Evolutionary conservation across 2,113 vertebrate species (phyloP).

Genomic region (Australoheros scitulus): DNA sequence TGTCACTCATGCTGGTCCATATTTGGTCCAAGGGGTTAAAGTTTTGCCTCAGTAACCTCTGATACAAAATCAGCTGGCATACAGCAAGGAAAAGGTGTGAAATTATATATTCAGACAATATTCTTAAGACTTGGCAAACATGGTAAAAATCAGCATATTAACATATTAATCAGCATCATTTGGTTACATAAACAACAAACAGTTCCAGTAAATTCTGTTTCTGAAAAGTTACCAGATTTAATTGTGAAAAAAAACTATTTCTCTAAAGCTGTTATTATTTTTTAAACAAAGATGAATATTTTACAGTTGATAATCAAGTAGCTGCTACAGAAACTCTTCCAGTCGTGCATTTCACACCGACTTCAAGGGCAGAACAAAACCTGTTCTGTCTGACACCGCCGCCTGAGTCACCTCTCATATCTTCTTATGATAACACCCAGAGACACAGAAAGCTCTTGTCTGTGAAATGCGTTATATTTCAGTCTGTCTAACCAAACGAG

Average conservation of each 20-base stretch:
- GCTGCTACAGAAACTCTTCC: neutral
- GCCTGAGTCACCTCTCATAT: slow-evolving; percentile 42
- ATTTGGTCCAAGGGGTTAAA: neutral
- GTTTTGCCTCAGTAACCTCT: neutral
- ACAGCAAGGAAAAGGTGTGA: neutral
- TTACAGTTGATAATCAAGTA: neutral
- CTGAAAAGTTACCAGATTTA: no score
- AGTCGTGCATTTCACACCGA: neutral
- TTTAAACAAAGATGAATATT: neutral
- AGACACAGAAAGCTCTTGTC: slow-evolving; percentile 56
- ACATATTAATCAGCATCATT: no score
- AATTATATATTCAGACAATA: neutral
- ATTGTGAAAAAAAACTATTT: neutral
- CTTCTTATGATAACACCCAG: slow-evolving; percentile 59
- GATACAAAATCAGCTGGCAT: neutral
- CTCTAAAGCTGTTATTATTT: neutral
- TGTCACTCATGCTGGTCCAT: slow-evolving; percentile 6
- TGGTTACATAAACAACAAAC: no score
- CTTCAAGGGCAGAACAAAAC: slow-evolving; percentile 42
- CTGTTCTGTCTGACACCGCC: slow-evolving; percentile 53
- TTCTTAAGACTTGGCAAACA: accelerated
- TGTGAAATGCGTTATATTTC: slow-evolving; percentile 59
- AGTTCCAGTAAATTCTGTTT: no score
- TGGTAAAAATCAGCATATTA: neutral
- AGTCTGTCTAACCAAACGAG: slow-evolving; percentile 36